phyloP scores from a whole-genome alignment of 2,113 vertebrate genomes.

The Pipa parva region DNA sequence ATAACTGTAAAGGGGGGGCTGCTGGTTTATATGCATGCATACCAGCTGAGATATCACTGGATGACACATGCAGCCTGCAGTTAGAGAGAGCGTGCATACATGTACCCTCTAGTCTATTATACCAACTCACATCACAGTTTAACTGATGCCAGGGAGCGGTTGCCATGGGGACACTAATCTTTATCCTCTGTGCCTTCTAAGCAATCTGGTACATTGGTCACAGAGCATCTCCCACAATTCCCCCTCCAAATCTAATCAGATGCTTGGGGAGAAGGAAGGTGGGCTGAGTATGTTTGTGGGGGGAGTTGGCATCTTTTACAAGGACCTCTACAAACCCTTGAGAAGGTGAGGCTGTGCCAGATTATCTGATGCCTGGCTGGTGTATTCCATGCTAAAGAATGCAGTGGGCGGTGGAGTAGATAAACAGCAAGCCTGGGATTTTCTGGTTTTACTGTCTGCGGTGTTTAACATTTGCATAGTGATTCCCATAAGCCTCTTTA shows the following conservation, averaged over 20 bases:
- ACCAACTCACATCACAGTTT: conserved; percentile 42
- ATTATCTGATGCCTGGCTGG: too few species aligned
- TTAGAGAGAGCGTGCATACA: neutral
- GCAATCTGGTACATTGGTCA: conserved; percentile 44
- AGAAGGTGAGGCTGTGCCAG: too few species aligned
- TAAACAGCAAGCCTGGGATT: conserved; percentile 11
- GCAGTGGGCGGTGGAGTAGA: neutral
- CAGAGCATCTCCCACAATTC: conserved; percentile 14
- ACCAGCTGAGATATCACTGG: neutral
- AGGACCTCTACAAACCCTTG: too few species aligned
- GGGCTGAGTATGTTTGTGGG: neutral
- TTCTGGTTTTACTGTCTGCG: conserved; percentile 14
- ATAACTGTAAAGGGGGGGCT: neutral
- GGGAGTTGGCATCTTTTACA: too few species aligned
- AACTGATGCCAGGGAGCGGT: conserved; percentile 48
- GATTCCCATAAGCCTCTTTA: conserved; percentile 35
- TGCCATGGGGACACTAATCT: conserved; percentile 67
- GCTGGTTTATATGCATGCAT: neutral
- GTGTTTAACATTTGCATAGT: conserved; percentile 27
- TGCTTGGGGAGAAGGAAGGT: neutral
- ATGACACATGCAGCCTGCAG: too few species aligned
- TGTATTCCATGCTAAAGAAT: too few species aligned
- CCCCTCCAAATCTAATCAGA: conserved; percentile 6
- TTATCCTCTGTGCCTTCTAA: conserved; percentile 56
- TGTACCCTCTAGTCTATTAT: conserved; percentile 2